Evolutionary conservation across 2,113 vertebrate species (phyloP), one percentile per base, ranked within the genome.

Genomic region (Etheostoma cragini): DNA sequence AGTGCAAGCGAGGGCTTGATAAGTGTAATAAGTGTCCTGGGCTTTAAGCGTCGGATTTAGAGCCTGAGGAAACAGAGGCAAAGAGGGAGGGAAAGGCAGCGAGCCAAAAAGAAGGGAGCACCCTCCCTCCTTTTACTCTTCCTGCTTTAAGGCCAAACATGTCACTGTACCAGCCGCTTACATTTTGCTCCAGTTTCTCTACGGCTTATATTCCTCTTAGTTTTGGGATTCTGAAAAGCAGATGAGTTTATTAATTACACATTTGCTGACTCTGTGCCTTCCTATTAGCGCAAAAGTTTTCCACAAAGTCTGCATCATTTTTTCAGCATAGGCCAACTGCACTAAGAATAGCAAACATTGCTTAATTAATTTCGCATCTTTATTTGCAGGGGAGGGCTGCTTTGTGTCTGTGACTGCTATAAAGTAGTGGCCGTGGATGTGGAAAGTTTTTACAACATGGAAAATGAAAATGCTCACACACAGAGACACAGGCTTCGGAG

Each of bases 221-320:
- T 74, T 80, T 83, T 80, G 30, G 4, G 1, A 33, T n/a, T 87
- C 73, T 72, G 49, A 79, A 86, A 71, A 35, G 60, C 56, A 80
- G 66, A 89, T 83, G 80, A 88, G 77, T 79, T 83, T 82, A 82
- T 87, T 87, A 89, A 92, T 88, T 85, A 83, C 85, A 88, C 74
- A 87, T 92, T 75, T 16, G 70, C 78, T 82, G 80, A 88, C 75
- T 86, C 69, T 10, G 35, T 70, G 70, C 69, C 42, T 86, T 83
- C 57, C 65, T 22, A 45, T 58, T 57, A 62, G 60, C 21, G 8
- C 66, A 76, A 87, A 87, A 70, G 78, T 74, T 83, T 80, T 82
- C 82, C 72, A n/a, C 75, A 74, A 67, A 85, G 82, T 82, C 46
- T 85, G 81, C 86, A 88, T 85, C 56, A 73, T 77, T 83, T 78